phyloP scores from a whole-genome alignment of 2,797 vertebrate genomes.

The Capromys pilorides region DNA sequence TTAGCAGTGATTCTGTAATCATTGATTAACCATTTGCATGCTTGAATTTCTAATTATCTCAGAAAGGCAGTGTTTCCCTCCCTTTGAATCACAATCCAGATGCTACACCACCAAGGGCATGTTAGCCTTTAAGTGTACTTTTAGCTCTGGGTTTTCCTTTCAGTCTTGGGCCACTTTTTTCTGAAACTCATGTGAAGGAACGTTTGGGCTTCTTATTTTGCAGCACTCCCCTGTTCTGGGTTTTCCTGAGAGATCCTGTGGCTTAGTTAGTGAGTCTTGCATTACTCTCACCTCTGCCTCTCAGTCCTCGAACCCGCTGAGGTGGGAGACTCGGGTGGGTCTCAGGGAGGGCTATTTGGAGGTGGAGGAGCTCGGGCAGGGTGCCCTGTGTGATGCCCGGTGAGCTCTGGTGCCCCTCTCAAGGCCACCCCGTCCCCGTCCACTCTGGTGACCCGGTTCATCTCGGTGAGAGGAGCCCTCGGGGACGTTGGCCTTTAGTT shows the following conservation, averaged over 20 bases:
- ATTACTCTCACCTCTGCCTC: neutral
- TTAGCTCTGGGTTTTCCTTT: neutral
- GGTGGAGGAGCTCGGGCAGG: neutral
- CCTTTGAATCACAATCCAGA: neutral
- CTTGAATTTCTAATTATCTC: slow-evolving; percentile 10
- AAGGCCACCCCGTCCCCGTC: neutral
- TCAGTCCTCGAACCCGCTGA: neutral
- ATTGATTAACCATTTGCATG: neutral
- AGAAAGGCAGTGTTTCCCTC: neutral
- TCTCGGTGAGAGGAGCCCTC: neutral
- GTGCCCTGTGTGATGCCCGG: neutral
- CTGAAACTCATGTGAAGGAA: neutral
- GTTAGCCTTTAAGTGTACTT: neutral
- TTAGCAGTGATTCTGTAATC: slow-evolving; percentile 14
- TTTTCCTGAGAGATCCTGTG: neutral
- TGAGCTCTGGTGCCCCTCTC: neutral
- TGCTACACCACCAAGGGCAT: neutral
- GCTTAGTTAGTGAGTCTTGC: neutral
- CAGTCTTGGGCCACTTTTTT: neutral
- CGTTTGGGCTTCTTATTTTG: neutral
- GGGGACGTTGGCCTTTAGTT: neutral
- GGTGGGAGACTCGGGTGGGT: neutral
- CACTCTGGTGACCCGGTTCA: neutral
- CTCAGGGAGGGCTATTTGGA: neutral
- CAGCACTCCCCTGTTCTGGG: neutral